Evolutionary conservation across 2,797 vertebrate genomes (phyloP).

Genomic region (Karalla daura): DNA sequence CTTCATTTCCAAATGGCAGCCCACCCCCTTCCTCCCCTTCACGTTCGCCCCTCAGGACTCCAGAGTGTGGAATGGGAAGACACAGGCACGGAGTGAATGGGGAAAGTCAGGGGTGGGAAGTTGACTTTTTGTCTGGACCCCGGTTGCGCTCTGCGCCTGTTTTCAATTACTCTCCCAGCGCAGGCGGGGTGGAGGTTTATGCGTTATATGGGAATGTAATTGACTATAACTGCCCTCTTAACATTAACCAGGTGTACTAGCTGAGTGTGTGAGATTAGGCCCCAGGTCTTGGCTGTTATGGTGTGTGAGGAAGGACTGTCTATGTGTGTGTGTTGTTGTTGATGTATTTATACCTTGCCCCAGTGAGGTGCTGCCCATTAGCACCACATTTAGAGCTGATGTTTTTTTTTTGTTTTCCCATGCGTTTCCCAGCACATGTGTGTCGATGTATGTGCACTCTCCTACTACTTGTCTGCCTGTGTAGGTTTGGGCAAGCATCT

Average conservation of each 20-base stretch:
- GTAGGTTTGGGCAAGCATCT: constrained; percentile 44
- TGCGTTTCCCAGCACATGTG: constrained; percentile 1
- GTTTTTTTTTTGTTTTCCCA: constrained; percentile 54
- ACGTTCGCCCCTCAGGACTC: constrained; percentile 52
- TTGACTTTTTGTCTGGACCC: constrained; percentile 80
- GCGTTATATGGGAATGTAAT: constrained; percentile 87
- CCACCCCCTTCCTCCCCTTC: constrained; percentile 23
- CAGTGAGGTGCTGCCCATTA: constrained; percentile 74
- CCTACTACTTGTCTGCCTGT: constrained; percentile 26
- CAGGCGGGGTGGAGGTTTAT: constrained; percentile 82
- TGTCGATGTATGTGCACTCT: not conserved
- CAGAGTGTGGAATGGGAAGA: constrained; percentile 56
- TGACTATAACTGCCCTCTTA: constrained; percentile 87
- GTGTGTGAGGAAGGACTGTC: constrained; percentile 63
- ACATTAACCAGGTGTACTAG: constrained; percentile 85
- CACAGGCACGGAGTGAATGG: constrained; percentile 49
- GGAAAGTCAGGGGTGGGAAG: constrained; percentile 75
- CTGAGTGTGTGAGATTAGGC: constrained; percentile 85
- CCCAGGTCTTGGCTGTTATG: constrained; percentile 69
- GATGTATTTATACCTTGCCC: constrained; percentile 79
- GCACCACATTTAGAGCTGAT: constrained; percentile 62
- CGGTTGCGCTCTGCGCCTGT: constrained; percentile 71
- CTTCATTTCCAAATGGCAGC: constrained; percentile 70
- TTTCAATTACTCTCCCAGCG: constrained; percentile 82
- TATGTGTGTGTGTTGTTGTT: constrained; percentile 64